These are phyloP conservation scores for Selene dorsalis DNA, from an alignment of 2,797 vertebrate genomes.

Conservation along the genomic window DNA sequence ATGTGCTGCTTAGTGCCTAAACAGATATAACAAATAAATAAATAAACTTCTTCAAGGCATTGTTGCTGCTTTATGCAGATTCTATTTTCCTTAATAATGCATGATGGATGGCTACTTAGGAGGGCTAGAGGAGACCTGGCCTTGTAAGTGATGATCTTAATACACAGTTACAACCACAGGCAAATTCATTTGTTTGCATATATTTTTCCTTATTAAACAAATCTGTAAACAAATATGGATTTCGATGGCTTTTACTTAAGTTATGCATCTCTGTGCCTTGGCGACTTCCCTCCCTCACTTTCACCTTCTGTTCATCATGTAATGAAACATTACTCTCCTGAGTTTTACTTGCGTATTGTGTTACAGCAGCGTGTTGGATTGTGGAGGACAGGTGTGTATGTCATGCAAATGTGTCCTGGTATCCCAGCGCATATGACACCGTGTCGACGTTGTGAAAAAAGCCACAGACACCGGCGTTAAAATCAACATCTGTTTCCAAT, in stretches of 20 bases:
- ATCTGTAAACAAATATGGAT: constrained; percentile 78
- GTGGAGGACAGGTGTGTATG: constrained; percentile 78
- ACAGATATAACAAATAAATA: constrained; percentile 77
- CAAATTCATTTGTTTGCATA: constrained; percentile 81
- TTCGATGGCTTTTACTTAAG: constrained; percentile 81
- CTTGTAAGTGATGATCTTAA: constrained; percentile 83
- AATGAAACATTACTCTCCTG: constrained; percentile 79
- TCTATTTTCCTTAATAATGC: constrained; percentile 81
- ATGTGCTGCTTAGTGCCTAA: constrained; percentile 60
- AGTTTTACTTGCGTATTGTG: constrained; percentile 71
- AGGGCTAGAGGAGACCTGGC: constrained; percentile 75
- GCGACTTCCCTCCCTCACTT: constrained; percentile 55
- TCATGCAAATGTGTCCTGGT: constrained; percentile 77
- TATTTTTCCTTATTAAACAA: constrained; percentile 78
- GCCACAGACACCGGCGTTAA: constrained; percentile 74
- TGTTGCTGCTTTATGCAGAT: constrained; percentile 80
- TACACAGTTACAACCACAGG: constrained; percentile 80
- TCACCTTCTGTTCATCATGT: constrained; percentile 79
- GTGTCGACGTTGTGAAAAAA: constrained; percentile 76
- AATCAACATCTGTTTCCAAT: constrained; percentile 85
- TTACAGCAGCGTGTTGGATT: constrained; percentile 62
- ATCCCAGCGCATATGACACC: constrained; percentile 75
- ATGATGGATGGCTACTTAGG: constrained; percentile 78
- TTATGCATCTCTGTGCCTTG: constrained; percentile 67
- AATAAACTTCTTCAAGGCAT: constrained; percentile 79